Evolutionary conservation across 2,888 invertebrate genomes (phyloP), one percentile per base, ranked within the genome.

Genomic region (Aproaerema taeniolella): DNA sequence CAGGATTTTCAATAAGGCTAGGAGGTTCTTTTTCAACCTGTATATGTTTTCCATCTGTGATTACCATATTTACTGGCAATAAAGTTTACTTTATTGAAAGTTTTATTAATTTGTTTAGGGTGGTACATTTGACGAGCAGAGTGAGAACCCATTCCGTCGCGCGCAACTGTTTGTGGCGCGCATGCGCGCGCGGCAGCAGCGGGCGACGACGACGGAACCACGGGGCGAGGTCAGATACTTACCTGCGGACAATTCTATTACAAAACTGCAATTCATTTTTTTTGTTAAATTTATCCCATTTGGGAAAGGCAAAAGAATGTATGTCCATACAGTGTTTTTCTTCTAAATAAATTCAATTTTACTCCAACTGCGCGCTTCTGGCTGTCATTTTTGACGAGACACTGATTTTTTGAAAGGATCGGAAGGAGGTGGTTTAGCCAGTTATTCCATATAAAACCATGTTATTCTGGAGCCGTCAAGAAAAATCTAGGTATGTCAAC

Each of bases 91-190:
- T 20, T n/a, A n/a, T n/a, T n/a, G n/a, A n/a, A n/a, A n/a, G 20
- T 20, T 20, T 20, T 26, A 26, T 3, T 26, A n/a, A 9, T 26
- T 20, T 1, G 10, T 2, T 2, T 87, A 90, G 75, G 90, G 91
- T 35, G 92, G 92, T 39, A 92, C 92, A n/a, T 92, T 92, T 60
- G 79, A 81, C 39, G 76, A 78, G 44, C 90, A 90, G 59, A 68
- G 78, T 0, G 91, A 90, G 63, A 91, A 91, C 69, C 90, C 90
- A 25, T 88, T 91, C 56, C 73, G 76, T 33, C 77, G 89, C 50
- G 89, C 89, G 10, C 79, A 82, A 41, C 67, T 87, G 10, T 71
- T 73, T 61, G 64, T 82, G 69, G 44, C 63, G 31, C 52, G 74
- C 0, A 55, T 76, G 47, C 55, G 59, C 55, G 24, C 42, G 47